Conservation (phyloP, 2,113 vertebrate genomes). For the Lamprologus sp. region DNA sequence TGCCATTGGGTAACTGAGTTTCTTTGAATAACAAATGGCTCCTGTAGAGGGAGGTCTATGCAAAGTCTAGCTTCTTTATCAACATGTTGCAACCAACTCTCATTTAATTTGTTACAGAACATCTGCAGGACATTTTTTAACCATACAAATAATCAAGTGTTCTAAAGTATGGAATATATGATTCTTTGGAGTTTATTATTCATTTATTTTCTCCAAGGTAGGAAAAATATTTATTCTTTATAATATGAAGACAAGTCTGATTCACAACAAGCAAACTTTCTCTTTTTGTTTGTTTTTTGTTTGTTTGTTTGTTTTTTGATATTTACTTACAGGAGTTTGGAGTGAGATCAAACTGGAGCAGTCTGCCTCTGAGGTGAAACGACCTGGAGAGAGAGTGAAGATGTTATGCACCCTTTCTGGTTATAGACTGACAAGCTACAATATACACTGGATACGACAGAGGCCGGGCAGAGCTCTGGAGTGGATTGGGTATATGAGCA, state of each 20-base stretch:
- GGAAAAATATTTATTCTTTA: neutral
- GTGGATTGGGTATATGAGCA: neutral
- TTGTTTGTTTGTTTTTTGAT: neutral
- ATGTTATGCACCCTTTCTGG: neutral
- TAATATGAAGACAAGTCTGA: neutral
- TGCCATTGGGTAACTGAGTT: neutral
- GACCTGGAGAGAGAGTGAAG: neutral
- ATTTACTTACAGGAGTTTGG: neutral
- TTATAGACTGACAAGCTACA: accelerated
- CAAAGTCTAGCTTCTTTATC: accelerated
- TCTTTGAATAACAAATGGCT: accelerated
- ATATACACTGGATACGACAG: accelerated
- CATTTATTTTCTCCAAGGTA: neutral
- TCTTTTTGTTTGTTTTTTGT: neutral
- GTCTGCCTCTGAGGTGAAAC: accelerated
- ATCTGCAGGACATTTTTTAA: neutral
- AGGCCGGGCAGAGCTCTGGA: accelerated
- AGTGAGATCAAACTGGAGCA: neutral
- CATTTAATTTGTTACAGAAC: neutral
- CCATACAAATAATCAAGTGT: neutral
- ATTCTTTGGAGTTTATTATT: neutral
- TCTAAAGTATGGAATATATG: neutral
- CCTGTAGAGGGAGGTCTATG: neutral
- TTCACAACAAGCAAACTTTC: accelerated
- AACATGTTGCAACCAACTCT: accelerated